Evolutionary conservation across 1,140 invertebrate species (phyloP).

Genomic region (Atta cephalotes): DNA sequence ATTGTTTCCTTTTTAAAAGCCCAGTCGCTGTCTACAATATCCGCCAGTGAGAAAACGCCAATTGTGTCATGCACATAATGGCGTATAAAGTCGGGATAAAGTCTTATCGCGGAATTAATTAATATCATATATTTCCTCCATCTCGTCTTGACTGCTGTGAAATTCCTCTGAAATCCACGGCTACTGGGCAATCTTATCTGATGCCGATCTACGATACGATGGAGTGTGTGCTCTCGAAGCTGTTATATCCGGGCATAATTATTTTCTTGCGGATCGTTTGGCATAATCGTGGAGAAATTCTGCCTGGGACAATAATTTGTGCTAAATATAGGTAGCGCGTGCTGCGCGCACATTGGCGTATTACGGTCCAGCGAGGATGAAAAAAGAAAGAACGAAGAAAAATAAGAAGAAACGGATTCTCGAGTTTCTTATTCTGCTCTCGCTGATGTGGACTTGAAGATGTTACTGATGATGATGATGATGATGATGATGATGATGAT

Average conservation of each 20-base stretch:
- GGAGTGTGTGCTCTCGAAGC: neutral
- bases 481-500: slow-evolving; percentile 27
- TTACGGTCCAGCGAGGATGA: slow-evolving; percentile 63
- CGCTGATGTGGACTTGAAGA: slow-evolving; percentile 28
- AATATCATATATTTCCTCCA: slow-evolving; percentile 22
- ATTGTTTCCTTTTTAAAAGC: slow-evolving; percentile 13
- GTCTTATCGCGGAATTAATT: slow-evolving; percentile 38
- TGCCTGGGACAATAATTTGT: slow-evolving; percentile 71
- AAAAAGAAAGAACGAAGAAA: slow-evolving; percentile 41
- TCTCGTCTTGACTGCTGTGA: slow-evolving; percentile 35
- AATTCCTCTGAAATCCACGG: slow-evolving; percentile 22
- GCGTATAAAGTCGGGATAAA: neutral
- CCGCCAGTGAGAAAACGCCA: neutral
- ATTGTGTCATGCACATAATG: neutral
- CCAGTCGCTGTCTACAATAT: neutral
- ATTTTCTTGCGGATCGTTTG: slow-evolving; percentile 71
- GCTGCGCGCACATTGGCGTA: slow-evolving; percentile 58
- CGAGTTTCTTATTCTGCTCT: slow-evolving; percentile 69
- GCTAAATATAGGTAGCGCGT: slow-evolving; percentile 78
- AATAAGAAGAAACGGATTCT: slow-evolving; percentile 66
- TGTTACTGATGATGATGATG: slow-evolving; percentile 35
- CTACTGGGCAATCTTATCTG: slow-evolving; percentile 31
- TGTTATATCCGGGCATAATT: slow-evolving; percentile 69
- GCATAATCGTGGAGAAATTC: slow-evolving; percentile 77
- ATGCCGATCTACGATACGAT: slow-evolving; percentile 25